These are phyloP conservation scores for Gymnothorax javanicus DNA, from an alignment of 2,797 vertebrate species.

Conservation along the genomic window DNA sequence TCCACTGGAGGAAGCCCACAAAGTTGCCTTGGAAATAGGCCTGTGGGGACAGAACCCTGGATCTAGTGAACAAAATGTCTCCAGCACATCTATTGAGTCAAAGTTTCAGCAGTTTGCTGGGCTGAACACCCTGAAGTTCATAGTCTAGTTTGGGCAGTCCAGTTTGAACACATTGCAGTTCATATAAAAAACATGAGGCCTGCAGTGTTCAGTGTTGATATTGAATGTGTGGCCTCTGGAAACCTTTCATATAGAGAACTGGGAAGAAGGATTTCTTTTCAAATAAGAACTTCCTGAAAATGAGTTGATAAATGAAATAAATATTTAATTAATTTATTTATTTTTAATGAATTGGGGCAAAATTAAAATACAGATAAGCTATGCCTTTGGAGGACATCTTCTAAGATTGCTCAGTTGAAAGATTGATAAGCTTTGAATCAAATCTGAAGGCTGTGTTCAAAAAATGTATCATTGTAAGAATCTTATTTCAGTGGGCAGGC, in stretches of 20 bases:
- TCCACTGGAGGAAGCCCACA: constrained; percentile 14
- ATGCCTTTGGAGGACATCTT: not conserved
- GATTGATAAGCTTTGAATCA: not conserved
- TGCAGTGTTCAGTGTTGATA: not conserved
- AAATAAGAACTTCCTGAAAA: not conserved
- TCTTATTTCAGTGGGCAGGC: not conserved
- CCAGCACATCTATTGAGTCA: constrained; percentile 3
- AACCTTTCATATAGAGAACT: not conserved
- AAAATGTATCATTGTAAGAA: not conserved
- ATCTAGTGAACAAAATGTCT: constrained; percentile 7
- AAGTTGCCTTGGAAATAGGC: constrained; percentile 28
- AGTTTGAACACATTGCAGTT: not conserved
- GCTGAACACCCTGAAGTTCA: not conserved
- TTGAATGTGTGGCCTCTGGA: not conserved
- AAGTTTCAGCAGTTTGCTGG: not conserved
- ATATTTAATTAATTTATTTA: not conserved
- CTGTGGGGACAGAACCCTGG: constrained; percentile 7
- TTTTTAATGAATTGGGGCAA: not conserved
- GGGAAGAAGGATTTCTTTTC: not conserved
- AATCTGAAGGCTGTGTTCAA: not conserved
- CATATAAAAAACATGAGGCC: not conserved
- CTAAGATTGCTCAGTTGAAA: not conserved
- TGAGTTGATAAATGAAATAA: too few species aligned
- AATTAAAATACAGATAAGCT: not conserved
- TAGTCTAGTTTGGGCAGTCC: not conserved